Evolutionary conservation across 2,888 invertebrate genomes (phyloP).

Genomic region (Netelia inedita): DNA sequence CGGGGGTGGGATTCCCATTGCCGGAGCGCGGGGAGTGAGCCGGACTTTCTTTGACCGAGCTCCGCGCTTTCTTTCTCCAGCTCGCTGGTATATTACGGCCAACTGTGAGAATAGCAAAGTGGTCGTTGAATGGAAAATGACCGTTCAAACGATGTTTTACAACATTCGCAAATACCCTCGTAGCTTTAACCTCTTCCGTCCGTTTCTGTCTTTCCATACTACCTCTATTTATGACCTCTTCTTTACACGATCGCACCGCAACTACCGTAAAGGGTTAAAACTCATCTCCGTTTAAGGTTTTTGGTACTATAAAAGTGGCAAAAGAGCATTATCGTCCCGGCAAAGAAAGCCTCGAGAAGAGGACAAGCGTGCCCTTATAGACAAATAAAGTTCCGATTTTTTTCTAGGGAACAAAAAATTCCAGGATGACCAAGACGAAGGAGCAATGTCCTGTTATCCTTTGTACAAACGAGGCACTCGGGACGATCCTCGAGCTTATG

Average conservation of each 20-base stretch:
- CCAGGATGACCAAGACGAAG: slow-evolving; percentile 7
- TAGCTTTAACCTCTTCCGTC: slow-evolving; percentile 72
- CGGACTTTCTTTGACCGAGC: neutral
- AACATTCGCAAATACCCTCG: slow-evolving; percentile 77
- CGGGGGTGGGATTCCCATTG: slow-evolving; percentile 10
- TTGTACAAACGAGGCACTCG: slow-evolving; percentile 3
- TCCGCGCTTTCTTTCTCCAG: neutral
- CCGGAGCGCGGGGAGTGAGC: slow-evolving; percentile 1
- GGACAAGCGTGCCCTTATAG: neutral
- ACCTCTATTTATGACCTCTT: slow-evolving; percentile 37
- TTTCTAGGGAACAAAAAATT: neutral
- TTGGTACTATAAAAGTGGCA: slow-evolving; percentile 46
- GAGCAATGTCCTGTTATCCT: slow-evolving; percentile 71
- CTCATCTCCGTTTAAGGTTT: slow-evolving; percentile 6
- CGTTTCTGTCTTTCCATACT: slow-evolving; percentile 36
- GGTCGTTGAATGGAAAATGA: slow-evolving; percentile 75
- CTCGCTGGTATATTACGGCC: slow-evolving; percentile 71
- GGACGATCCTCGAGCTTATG: no score
- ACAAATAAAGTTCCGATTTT: slow-evolving; percentile 7
- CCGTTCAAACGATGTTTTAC: slow-evolving; percentile 78
- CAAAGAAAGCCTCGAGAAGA: slow-evolving; percentile 32
- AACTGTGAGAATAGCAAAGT: slow-evolving; percentile 74
- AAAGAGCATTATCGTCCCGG: slow-evolving; percentile 50
- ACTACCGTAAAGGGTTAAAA: slow-evolving; percentile 64
- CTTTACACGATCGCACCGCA: slow-evolving; percentile 61